Percentiles rank a stretch among this genome's conserved stretches.
phyloP scores from a whole-genome alignment of 2,113 vertebrate species.

The Rhinolophus sinicus region DNA sequence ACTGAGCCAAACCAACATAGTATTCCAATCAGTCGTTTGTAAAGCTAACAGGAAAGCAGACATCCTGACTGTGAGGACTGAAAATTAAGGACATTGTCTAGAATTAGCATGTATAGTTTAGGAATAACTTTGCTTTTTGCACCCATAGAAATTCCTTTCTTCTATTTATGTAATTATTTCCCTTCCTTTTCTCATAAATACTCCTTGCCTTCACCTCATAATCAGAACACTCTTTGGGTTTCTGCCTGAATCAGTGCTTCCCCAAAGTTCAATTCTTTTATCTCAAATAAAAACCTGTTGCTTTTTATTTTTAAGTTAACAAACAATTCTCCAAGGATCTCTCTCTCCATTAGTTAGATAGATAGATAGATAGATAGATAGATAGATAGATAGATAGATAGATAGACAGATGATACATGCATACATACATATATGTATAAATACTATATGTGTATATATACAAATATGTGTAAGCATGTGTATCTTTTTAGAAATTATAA shows the following conservation, averaged over 20 bases:
- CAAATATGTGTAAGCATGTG: not conserved
- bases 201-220: not conserved
- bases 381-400: not conserved
- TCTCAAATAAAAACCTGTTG: not conserved
- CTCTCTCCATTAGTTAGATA: not conserved
- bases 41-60: not conserved
- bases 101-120: not conserved
- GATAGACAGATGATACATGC: too few species aligned
- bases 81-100: not conserved
- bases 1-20: not conserved
- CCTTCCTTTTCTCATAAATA: not conserved
- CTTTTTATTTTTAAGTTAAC: not conserved
- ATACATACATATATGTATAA: not conserved
- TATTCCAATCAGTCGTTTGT: not conserved
- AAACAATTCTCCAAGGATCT: not conserved
- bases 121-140: not conserved
- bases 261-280: not conserved
- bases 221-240: not conserved
- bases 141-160: not conserved
- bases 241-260: too few species aligned
- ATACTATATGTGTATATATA: not conserved
- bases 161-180: not conserved
- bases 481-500: not conserved
- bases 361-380: not conserved
- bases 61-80: not conserved